phyloP scores from a whole-genome alignment of 1,140 invertebrate species.

The Atta colombica region DNA sequence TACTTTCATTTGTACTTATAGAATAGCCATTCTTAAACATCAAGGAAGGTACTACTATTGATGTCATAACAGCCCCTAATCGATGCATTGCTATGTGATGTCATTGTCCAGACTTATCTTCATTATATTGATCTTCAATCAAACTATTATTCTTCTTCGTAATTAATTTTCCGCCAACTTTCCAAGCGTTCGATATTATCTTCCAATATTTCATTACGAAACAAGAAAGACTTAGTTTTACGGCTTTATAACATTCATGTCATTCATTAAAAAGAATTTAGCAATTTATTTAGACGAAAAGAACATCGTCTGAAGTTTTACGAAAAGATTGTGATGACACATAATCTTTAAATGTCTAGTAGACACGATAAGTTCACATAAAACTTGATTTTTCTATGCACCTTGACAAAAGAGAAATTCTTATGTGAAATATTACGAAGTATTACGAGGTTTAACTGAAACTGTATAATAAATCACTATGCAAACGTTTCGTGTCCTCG shows the following conservation, averaged over 20 bases:
- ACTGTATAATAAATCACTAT: slow-evolving; percentile 1
- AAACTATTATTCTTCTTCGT: slow-evolving; percentile 2
- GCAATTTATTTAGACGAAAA: background rate
- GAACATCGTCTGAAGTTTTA: background rate
- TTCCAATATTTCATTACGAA: background rate
- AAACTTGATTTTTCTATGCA: background rate
- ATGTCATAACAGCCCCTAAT: slow-evolving; percentile 15
- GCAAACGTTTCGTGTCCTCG: slow-evolving; percentile 8
- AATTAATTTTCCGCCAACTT: slow-evolving; percentile 29
- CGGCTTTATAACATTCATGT: background rate
- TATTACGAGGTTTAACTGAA: background rate
- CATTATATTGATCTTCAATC: slow-evolving; percentile 28
- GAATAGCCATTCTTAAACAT: background rate
- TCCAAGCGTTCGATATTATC: background rate
- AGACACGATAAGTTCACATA: background rate
- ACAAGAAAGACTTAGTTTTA: background rate
- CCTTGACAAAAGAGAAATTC: background rate
- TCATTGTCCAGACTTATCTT: slow-evolving; percentile 9
- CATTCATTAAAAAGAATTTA: background rate
- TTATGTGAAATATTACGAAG: background rate
- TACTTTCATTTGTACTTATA: slow-evolving; percentile 30
- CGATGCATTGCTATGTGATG: slow-evolving; percentile 3
- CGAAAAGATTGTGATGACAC: background rate
- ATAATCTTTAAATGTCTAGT: background rate
- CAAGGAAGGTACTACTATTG: background rate